Evolutionary conservation across 2,797 vertebrate genomes (phyloP), one percentile per base, ranked within the genome.

Genomic region (Zenarchopterus dispar): DNA sequence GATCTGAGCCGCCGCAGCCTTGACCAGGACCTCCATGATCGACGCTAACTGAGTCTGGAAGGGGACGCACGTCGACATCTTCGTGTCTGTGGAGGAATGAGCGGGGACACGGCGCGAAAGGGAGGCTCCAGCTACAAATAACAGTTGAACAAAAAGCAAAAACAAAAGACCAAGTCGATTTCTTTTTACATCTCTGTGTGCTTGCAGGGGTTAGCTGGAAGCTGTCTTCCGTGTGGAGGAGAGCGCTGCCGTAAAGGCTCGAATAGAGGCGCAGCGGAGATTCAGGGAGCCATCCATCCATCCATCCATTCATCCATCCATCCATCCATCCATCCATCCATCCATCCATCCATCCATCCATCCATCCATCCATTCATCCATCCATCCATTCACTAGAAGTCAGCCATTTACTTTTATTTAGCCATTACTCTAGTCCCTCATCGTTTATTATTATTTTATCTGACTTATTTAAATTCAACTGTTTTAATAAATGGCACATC

Each of bases 1-100:
- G 23, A 94, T 93, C 66, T 93, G 89, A 19, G 81, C 80, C 78
- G 93, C 91, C 0, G 92, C 89, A 42, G 91, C 88, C 57, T 91
- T 88, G 5, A 91, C 87, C 89, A 93, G 73, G 31, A 89, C 89
- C 86, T 93, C 93, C 93, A 94, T 91, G 33, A 94, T 89, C 7
- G 92, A 91, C 64, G 91, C 87, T 0, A 94, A 53, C 79, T 91
- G 91, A 26, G 78, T 90, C 42, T 93, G 92, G 48, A 94, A 93
- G 42, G 89, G 81, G 17, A 79, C 75, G 56, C 91, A 92, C 78
- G 88, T 87, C 79, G 91, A 89, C 91, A 93, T 93, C 68, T 56
- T 80, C 4, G 45, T 44, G 63, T 52, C 45, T 76, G 26, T 39
- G 49, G 24, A 68, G 52, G 48, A 3, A 59, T 16, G 2, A 4